phyloP scores from a whole-genome alignment of 2,113 vertebrate species.

The Typhlomys cinereus region DNA sequence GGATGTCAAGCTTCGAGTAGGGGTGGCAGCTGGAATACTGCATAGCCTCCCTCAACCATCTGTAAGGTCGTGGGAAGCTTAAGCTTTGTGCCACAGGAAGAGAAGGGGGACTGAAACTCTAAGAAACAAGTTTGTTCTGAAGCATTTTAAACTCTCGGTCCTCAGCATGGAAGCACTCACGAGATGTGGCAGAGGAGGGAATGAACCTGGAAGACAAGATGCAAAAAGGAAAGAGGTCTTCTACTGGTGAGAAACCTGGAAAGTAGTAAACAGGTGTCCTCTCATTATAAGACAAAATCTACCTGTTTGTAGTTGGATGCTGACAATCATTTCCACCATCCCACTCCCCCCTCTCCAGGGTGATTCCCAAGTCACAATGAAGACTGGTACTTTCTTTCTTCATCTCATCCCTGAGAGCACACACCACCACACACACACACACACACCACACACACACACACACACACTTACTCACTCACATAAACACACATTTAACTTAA shows the following conservation, averaged over 20 bases:
- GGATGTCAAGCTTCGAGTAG: background rate
- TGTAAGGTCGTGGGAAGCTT: background rate
- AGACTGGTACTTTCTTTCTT: background rate
- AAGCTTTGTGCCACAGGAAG: background rate
- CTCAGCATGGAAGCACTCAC: background rate
- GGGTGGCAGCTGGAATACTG: background rate
- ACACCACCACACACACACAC: too few relatives aligned
- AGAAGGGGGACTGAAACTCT: background rate
- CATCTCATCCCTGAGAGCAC: background rate
- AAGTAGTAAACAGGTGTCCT: background rate
- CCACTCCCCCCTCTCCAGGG: background rate
- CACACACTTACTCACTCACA: background rate
- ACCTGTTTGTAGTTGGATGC: background rate
- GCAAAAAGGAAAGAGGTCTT: background rate
- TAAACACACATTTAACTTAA: too few relatives aligned
- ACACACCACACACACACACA: too few relatives aligned
- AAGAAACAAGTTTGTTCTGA: conserved; percentile 15
- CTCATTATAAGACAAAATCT: background rate
- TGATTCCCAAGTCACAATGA: background rate
- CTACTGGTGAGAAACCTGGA: accelerated
- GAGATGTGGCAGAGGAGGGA: background rate
- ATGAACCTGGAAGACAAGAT: background rate
- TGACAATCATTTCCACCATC: background rate
- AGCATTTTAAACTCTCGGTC: background rate
- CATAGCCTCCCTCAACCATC: background rate